Evolutionary conservation across 2,797 vertebrate genomes (phyloP).

Genomic region (Adelosebastes latens): DNA sequence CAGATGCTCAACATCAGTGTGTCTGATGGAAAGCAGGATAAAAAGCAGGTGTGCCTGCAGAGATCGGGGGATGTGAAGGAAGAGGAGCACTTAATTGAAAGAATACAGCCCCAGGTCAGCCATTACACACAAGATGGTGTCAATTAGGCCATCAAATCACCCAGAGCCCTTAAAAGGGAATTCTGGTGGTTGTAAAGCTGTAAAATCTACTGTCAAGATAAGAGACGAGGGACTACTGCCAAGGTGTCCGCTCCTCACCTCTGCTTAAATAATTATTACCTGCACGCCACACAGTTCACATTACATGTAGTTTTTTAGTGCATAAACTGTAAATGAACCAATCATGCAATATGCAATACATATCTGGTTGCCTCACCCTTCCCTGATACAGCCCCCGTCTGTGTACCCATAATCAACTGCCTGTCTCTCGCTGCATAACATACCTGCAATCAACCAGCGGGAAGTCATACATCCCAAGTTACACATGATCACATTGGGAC

Average conservation of each 20-base stretch:
- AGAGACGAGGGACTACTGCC: constrained; percentile 27
- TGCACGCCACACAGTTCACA: not conserved
- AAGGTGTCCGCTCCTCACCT: constrained; percentile 40
- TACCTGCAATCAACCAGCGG: not conserved
- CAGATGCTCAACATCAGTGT: constrained; percentile 40
- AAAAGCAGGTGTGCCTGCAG: constrained; percentile 48
- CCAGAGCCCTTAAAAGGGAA: constrained; percentile 48
- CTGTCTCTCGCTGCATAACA: not conserved
- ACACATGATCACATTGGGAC: not conserved
- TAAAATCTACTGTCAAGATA: constrained; percentile 50
- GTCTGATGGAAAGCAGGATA: constrained; percentile 50
- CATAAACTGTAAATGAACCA: not conserved
- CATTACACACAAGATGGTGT: constrained; percentile 80
- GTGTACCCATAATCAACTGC: not conserved
- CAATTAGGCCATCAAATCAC: constrained; percentile 81
- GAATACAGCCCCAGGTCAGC: constrained; percentile 77
- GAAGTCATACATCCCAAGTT: not conserved
- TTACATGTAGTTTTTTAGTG: not conserved
- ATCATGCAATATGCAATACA: not conserved
- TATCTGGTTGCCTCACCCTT: not conserved
- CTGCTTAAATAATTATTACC: constrained; percentile 35
- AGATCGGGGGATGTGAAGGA: constrained; percentile 48
- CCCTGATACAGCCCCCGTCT: not conserved
- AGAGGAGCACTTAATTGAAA: constrained; percentile 76
- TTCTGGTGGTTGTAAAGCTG: constrained; percentile 47